phyloP scores from a whole-genome alignment of 2,113 vertebrate species.

The Hystrix cristata region DNA sequence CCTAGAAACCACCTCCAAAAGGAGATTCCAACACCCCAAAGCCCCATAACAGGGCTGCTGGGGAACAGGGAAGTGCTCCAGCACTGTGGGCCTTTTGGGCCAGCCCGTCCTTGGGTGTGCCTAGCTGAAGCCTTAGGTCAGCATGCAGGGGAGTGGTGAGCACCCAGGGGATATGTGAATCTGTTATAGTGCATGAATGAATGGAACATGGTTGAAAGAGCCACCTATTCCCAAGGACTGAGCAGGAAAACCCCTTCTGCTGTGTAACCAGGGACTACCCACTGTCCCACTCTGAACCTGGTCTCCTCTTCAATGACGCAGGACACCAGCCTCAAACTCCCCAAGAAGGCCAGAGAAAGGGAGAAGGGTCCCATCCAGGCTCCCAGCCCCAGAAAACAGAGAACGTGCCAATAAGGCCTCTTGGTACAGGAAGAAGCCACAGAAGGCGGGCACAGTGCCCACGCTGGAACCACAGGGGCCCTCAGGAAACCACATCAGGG shows the following conservation, averaged over 20 bases:
- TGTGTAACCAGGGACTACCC: neutral
- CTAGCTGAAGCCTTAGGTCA: neutral
- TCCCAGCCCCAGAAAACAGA: neutral
- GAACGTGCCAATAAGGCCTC: neutral
- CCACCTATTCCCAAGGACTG: neutral
- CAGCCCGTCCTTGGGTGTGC: neutral
- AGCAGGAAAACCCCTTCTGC: neutral
- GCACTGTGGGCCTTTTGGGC: neutral
- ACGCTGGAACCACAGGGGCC: slow-evolving; percentile 43
- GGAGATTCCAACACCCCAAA: neutral
- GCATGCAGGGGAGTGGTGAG: neutral
- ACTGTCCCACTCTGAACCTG: neutral
- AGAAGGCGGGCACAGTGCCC: slow-evolving; percentile 48
- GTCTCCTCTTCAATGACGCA: neutral
- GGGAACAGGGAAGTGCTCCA: neutral
- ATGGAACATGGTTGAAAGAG: neutral
- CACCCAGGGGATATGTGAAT: neutral
- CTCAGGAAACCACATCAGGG: slow-evolving; percentile 64
- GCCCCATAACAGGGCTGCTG: neutral
- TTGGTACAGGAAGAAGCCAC: slow-evolving; percentile 55
- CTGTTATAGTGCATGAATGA: neutral
- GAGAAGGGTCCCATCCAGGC: neutral
- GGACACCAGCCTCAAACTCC: neutral
- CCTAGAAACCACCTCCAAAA: neutral
- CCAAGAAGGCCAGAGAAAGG: neutral